Base-by-base conservation (phyloP, 2,888 invertebrate genomes). In the Melanostoma mellinum region DNA sequence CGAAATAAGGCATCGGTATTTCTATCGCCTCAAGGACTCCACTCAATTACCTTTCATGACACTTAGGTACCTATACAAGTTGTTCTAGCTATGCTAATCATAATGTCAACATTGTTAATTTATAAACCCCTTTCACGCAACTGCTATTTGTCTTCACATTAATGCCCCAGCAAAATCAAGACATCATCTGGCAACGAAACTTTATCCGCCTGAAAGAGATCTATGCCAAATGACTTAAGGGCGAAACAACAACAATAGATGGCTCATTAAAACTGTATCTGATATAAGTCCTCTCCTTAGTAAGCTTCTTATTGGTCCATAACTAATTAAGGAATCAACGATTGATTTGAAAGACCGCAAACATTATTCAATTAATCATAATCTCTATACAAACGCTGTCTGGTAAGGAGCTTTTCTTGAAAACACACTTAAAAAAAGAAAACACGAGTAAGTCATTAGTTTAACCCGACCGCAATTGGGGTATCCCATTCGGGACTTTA, bases 241-340 rank as follows among this genome's bases (percentile, higher is more conserved):
- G 20, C 1, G 1, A 20, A 20, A 20, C 20, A 20, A 20, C 20
- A 20, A 20, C 20, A 20, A 20, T 20, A 20, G 20, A 20, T 20
- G 20, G 20, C 20, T 20, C 20, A 20, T 20, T 20, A 20, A 20
- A 20, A 20, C 20, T 20, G 20, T 20, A 20, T 20, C 20, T 20
- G 20, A n/a, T 20, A 20, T 20, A 20, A 20, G 20, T 20, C 20
- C 20, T 20, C 20, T 20, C 20, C 20, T 20, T 20, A 0, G 20
- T 20, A 20, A 20, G 20, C 20, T 20, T 20, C 20, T 20, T 20
- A 20, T 20, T 20, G 20, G 20, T 20, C 1, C 0, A 20, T 20
- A 20, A 20, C 40, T 35, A 74, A 68, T 73, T 53, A 67, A 38
- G 48, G 48, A 60, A 60, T 60, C 53, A 9, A 60, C 55, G 40